A percentile compares a stretch with the other conserved stretches of the same genome.
phyloP scores from a whole-genome alignment of 2,888 invertebrate species.

The Rhaphigaster nebulosa region DNA sequence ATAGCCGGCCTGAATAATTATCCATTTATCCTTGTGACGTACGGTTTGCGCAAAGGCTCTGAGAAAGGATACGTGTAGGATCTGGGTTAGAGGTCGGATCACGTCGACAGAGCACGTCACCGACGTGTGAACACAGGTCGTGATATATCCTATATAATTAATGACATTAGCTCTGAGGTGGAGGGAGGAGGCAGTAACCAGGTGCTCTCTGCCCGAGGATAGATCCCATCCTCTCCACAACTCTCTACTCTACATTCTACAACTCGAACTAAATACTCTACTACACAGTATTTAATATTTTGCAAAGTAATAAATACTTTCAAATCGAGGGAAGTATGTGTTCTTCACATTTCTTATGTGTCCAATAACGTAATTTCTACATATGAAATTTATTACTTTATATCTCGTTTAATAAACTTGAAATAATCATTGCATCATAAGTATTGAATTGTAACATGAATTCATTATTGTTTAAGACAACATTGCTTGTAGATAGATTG shows the following conservation, averaged over 20 bases:
- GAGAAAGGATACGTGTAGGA: conserved; percentile 47
- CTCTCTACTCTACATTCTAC: neutral
- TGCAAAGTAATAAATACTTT: too few relatives aligned
- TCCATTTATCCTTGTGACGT: conserved; percentile 39
- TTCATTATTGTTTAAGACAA: too few relatives aligned
- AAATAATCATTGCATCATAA: too few relatives aligned
- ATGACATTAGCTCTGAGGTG: conserved; percentile 20
- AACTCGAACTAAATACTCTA: neutral
- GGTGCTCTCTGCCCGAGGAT: neutral
- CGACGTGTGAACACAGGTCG: conserved; percentile 40
- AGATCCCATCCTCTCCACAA: neutral
- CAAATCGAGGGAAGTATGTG: too few relatives aligned
- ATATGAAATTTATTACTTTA: too few relatives aligned
- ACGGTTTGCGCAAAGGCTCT: conserved; percentile 5
- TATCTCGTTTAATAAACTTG: too few relatives aligned
- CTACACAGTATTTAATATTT: neutral
- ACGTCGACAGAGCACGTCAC: conserved; percentile 25
- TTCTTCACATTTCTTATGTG: too few relatives aligned
- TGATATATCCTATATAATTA: conserved; percentile 46
- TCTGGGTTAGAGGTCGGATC: conserved; percentile 37
- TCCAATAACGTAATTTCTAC: too few relatives aligned
- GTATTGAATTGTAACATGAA: too few relatives aligned
- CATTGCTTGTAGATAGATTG: too few relatives aligned
- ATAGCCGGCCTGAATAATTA: conserved; percentile 34
- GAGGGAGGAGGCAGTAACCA: neutral